Evolutionary conservation across 2,113 vertebrate genomes (phyloP).

Genomic region (Thunnus maccoyii): DNA sequence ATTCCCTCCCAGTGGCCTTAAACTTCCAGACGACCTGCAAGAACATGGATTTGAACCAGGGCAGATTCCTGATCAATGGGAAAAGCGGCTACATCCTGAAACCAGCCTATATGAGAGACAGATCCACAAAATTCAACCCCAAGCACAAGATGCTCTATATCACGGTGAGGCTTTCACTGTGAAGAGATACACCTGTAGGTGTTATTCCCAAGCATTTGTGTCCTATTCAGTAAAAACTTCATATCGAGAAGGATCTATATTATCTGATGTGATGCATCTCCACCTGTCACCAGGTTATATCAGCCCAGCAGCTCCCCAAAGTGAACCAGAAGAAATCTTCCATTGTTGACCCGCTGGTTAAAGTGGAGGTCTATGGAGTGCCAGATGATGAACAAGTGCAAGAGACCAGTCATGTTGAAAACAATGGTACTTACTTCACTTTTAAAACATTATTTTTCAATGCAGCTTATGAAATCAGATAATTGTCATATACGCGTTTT

Average conservation of each 20-base stretch:
- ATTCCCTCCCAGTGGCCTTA: slow-evolving; percentile 88
- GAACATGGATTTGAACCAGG: slow-evolving; percentile 95
- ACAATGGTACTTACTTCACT: slow-evolving; percentile 88
- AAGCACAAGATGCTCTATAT: slow-evolving; percentile 88
- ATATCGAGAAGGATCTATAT: neutral
- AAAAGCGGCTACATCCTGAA: slow-evolving; percentile 95
- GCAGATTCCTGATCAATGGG: slow-evolving; percentile 92
- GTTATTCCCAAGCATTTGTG: neutral
- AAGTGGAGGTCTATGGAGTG: slow-evolving; percentile 89
- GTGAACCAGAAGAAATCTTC: slow-evolving; percentile 90
- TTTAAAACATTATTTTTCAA: too few relatives aligned
- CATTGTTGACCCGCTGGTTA: slow-evolving; percentile 93
- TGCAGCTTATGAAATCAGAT: too few relatives aligned
- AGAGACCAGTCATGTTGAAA: slow-evolving; percentile 85
- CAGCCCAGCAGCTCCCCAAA: slow-evolving; percentile 96
- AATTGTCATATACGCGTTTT: too few relatives aligned
- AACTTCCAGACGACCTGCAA: slow-evolving; percentile 93
- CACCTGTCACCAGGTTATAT: slow-evolving; percentile 88
- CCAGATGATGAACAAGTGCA: slow-evolving; percentile 84
- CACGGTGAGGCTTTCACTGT: slow-evolving; percentile 83
- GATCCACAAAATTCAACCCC: slow-evolving; percentile 89
- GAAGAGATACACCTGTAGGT: neutral
- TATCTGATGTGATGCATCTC: too few relatives aligned
- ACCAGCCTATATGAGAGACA: slow-evolving; percentile 90
- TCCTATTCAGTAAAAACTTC: neutral